Evolutionary conservation across 37 sponge, comb jelly and placozoan species (phyloP).

Genomic region (Diacarnus erythraeanus): DNA sequence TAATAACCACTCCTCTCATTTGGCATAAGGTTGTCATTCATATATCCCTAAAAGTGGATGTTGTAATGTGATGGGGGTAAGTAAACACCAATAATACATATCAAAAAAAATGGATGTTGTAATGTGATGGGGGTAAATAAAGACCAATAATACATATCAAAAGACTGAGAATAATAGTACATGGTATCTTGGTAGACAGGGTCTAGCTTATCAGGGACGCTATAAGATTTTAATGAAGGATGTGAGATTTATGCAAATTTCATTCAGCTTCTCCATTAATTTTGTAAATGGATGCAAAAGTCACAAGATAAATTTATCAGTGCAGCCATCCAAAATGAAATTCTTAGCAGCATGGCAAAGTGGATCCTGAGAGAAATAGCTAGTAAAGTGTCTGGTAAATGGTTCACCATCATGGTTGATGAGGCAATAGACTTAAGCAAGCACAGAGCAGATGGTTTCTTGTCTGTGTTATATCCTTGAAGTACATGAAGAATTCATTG

Average conservation of each 20-base stretch:
- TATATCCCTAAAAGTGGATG: too few relatives aligned
- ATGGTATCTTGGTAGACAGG: not conserved
- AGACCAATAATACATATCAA: too few relatives aligned
- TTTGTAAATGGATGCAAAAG: conserved; percentile 38
- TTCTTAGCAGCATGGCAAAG: conserved; percentile 28
- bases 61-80: too few relatives aligned
- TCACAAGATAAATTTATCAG: conserved; percentile 13
- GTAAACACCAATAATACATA: too few relatives aligned
- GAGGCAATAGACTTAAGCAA: conserved; percentile 34
- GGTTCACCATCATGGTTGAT: conserved; percentile 28
- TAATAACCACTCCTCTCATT: too few relatives aligned
- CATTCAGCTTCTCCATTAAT: conserved; percentile 18
- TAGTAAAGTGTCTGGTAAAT: conserved; percentile 21
- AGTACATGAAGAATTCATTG: conserved; percentile 50
- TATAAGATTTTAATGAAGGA: not conserved
- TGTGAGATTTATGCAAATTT: conserved; percentile 41
- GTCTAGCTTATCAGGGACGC: not conserved
- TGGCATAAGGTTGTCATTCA: too few relatives aligned
- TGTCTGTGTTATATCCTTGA: conserved; percentile 37
- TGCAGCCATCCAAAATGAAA: conserved; percentile 48
- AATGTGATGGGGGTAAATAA: too few relatives aligned
- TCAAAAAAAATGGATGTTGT: too few relatives aligned
- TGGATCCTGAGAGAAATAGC: conserved; percentile 21
- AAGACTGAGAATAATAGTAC: not conserved
- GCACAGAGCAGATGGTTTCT: conserved; percentile 61